These are phyloP conservation scores for Chrosomus eos DNA, from an alignment of 2,797 vertebrate genomes.

Conservation along the genomic window DNA sequence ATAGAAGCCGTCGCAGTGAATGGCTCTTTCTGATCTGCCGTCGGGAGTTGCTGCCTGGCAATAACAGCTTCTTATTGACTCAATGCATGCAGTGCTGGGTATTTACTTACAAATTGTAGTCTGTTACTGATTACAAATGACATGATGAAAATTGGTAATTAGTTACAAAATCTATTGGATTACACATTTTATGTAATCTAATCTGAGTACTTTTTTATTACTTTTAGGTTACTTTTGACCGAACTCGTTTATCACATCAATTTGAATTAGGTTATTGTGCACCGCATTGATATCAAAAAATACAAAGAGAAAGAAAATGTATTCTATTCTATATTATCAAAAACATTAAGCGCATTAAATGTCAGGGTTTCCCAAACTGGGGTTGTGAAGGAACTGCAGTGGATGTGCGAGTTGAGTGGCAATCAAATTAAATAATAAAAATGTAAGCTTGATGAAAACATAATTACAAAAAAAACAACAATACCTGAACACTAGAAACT, in stretches of 20 bases:
- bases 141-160: background rate
- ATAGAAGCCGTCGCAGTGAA: slow-evolving; percentile 57
- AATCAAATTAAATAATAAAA: background rate
- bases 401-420: background rate
- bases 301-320: background rate
- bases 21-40: slow-evolving; percentile 64
- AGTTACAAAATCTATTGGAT: background rate
- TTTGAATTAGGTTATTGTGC: background rate
- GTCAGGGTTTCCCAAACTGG: background rate
- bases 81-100: background rate
- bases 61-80: slow-evolving; percentile 62
- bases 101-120: background rate
- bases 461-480: background rate
- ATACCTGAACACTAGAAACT: background rate
- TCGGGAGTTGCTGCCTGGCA: slow-evolving; percentile 65
- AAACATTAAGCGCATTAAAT: background rate
- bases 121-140: background rate
- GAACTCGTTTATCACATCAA: background rate
- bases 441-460: background rate
- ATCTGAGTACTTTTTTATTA: background rate
- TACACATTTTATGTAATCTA: background rate
- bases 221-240: background rate
- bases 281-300: background rate
- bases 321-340: background rate
- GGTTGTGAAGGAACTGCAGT: background rate